phyloP scores from a whole-genome alignment of 2,888 invertebrate genomes.

The Kryphioiulus occultus region DNA sequence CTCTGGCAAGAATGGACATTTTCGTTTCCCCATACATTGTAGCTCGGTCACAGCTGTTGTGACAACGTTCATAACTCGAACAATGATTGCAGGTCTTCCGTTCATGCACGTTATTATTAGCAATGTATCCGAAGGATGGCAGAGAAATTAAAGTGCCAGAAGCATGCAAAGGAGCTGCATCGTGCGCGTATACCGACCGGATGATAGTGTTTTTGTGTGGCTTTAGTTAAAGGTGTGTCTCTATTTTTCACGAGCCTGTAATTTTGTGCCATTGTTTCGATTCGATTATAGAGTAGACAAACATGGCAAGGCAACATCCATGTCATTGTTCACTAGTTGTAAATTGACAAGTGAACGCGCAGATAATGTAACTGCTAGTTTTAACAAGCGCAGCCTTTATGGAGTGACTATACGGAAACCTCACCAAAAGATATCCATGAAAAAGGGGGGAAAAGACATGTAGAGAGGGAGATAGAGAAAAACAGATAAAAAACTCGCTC shows the following conservation, averaged over 20 bases:
- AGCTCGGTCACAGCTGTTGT: background rate
- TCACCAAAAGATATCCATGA: constrained; percentile 1
- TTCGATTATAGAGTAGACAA: constrained; percentile 40
- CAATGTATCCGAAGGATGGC: background rate
- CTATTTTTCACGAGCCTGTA: constrained; percentile 27
- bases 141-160: background rate
- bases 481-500: background rate
- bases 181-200: background rate
- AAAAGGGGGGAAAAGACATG: background rate
- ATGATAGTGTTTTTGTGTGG: constrained; percentile 32
- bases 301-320: constrained; percentile 34
- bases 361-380: constrained; percentile 39
- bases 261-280: constrained; percentile 36
- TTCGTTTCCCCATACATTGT: background rate
- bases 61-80: background rate
- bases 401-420: background rate
- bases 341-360: constrained; percentile 39
- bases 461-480: background rate
- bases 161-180: background rate
- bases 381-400: constrained; percentile 39
- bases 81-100: background rate
- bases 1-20: background rate
- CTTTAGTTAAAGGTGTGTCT: constrained; percentile 40
- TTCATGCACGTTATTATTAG: background rate
- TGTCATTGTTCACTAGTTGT: constrained; percentile 39